These are phyloP conservation scores for Stenolophus ochropezus DNA, from an alignment of 2,888 invertebrate genomes.

Conservation along the genomic window DNA sequence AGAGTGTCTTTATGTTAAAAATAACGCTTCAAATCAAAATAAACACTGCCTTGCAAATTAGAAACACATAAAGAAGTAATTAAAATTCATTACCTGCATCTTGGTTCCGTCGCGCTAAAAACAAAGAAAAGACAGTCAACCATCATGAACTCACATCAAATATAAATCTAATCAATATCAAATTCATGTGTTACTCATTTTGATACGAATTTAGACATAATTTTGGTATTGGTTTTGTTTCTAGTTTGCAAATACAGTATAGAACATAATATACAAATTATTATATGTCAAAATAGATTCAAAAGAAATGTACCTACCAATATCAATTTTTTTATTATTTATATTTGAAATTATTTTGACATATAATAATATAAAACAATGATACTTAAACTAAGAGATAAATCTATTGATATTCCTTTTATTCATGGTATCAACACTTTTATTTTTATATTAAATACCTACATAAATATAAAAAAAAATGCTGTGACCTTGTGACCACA, in stretches of 20 bases:
- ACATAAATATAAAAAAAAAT: no score
- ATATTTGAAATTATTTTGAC: no score
- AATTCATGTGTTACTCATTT: background rate
- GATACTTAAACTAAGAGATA: no score
- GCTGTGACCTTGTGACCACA: no score
- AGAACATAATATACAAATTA: background rate
- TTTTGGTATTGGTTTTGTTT: background rate
- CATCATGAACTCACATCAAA: slow-evolving; percentile 8
- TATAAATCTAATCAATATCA: background rate
- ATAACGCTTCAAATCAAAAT: slow-evolving; percentile 6
- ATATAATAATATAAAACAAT: no score
- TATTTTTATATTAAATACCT: no score
- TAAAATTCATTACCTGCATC: slow-evolving; percentile 56
- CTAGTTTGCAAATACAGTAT: background rate
- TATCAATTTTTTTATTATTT: no score
- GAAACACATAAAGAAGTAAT: slow-evolving; percentile 48
- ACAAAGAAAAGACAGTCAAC: slow-evolving; percentile 57
- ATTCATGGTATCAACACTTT: no score
- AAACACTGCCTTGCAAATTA: slow-evolving; percentile 19
- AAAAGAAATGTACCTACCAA: no score
- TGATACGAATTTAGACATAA: background rate
- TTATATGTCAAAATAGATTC: no score
- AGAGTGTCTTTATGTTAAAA: slow-evolving; percentile 21
- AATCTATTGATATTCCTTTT: background rate
- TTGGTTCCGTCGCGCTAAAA: slow-evolving; percentile 59